Evolutionary conservation across 2,113 vertebrate species (phyloP), one percentile per base, ranked within the genome.

Genomic region (Oreochromis tanganicae): DNA sequence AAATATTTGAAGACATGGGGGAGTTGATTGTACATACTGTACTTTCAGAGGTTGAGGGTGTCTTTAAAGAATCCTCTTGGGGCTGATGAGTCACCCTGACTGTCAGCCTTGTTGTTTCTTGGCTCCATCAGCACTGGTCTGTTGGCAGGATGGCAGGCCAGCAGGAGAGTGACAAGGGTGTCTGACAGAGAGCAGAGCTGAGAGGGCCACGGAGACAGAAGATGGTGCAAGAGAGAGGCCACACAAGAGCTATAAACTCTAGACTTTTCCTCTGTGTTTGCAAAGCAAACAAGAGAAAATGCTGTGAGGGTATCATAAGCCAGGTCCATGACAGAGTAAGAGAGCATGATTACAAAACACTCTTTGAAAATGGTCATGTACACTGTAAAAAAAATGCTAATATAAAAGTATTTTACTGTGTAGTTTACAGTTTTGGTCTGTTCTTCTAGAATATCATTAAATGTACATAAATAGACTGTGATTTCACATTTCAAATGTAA

Each of bases 31-130:
- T 78, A 55, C 59, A 4, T 73, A 54, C 56, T 80, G 81, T 87
- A 81, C 75, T 84, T 84, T 90, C 52, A 63, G 85, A 68, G 59
- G 80, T 85, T 89, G 48, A 84, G 86, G 80, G 80, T 87, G 32
- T 89, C 41, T 92, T 83, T 41, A 48, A n/a, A 89, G 89, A 83
- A 80, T 36, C 84, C 86, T 61, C 82, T 71, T 83, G 87, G 90
- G 90, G 85, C 88, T 12, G 78, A 78, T 95, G 94, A 94, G 89
- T 95, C 94, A 95, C 56, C 52, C 54, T 19, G 61, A 71, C 86
- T 94, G 95, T 94, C 92, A 95, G 81, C 48, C 68, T 87, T 12
- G 17, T 55, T 83, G 91, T 71, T 87, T 85, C 88, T 88, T 41
- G 16, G 91, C 80, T 90, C 87, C 63, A 38, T 94, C 89, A 85